These are phyloP conservation scores for Drosophila cardini DNA, from an alignment of 1,140 invertebrate genomes.

Conservation along the genomic window DNA sequence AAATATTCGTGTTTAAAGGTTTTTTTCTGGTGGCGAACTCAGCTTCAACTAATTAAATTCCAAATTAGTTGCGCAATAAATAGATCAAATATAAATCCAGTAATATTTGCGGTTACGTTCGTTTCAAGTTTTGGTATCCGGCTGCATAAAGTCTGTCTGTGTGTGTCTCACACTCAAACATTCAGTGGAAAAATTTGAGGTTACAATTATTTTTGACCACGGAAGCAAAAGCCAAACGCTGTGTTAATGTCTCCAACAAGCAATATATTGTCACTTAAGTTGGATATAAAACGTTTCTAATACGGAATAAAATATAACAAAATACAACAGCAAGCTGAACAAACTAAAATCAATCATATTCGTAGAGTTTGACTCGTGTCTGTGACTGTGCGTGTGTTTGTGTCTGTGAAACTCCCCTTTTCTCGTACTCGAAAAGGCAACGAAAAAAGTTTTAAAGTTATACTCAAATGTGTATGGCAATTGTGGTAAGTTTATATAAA, in stretches of 20 bases:
- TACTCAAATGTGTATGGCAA: constrained; percentile 83
- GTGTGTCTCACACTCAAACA: constrained; percentile 10
- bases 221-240: constrained; percentile 46
- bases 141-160: not conserved
- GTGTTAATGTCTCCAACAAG: constrained; percentile 59
- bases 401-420: constrained; percentile 59
- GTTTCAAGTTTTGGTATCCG: constrained; percentile 6
- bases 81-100: not conserved
- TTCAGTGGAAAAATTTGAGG: constrained; percentile 62
- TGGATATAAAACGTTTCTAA: constrained; percentile 61
- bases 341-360: constrained; percentile 50
- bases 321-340: not conserved
- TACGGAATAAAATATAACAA: not conserved
- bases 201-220: constrained; percentile 60
- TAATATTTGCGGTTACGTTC: not conserved
- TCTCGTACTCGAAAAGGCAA: constrained; percentile 67
- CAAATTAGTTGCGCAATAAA: constrained; percentile 24
- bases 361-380: constrained; percentile 35
- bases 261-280: constrained; percentile 35
- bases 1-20: constrained; percentile 39
- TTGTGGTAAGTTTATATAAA: constrained; percentile 68
- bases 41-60: constrained; percentile 18
- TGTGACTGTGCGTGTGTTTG: constrained; percentile 34
- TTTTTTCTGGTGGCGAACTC: constrained; percentile 26
- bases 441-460: constrained; percentile 73